phyloP scores from a whole-genome alignment of 2,797 vertebrate species.

The Enteromius radiatus region DNA sequence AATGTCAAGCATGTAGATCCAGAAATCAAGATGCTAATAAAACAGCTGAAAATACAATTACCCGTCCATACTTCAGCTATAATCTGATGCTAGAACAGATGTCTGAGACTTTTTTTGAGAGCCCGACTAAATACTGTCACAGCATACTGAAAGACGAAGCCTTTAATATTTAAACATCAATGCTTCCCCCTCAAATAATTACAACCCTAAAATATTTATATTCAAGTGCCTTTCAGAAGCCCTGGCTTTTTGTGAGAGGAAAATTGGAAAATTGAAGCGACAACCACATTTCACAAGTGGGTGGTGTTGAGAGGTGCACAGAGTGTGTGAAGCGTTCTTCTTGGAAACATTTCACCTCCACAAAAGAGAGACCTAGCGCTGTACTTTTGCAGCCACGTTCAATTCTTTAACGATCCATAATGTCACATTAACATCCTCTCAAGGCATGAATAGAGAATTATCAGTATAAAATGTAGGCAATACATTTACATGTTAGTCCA shows the following conservation, averaged over 20 bases:
- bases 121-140: conserved; percentile 40
- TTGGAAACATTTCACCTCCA: conserved; percentile 28
- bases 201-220: conserved; percentile 69
- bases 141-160: conserved; percentile 35
- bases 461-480: not conserved
- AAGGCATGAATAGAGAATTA: not conserved
- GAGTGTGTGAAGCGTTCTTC: conserved; percentile 36
- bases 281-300: conserved; percentile 44
- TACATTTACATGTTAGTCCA: not conserved
- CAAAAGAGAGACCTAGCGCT: conserved; percentile 26
- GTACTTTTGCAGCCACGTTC: conserved; percentile 4
- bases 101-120: conserved; percentile 2
- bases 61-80: conserved; percentile 1
- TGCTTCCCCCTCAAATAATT: conserved; percentile 65
- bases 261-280: conserved; percentile 48
- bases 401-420: conserved; percentile 24
- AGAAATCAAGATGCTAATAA: conserved; percentile 20
- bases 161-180: conserved; percentile 56
- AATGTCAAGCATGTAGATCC: conserved; percentile 26
- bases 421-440: conserved; percentile 1
- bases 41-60: conserved; percentile 18
- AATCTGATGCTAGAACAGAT: conserved; percentile 22
- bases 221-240: conserved; percentile 63
- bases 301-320: conserved; percentile 34
- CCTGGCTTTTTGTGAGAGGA: conserved; percentile 41